phyloP scores from a whole-genome alignment of 2,113 vertebrate species.

The Fregata magnificens region DNA sequence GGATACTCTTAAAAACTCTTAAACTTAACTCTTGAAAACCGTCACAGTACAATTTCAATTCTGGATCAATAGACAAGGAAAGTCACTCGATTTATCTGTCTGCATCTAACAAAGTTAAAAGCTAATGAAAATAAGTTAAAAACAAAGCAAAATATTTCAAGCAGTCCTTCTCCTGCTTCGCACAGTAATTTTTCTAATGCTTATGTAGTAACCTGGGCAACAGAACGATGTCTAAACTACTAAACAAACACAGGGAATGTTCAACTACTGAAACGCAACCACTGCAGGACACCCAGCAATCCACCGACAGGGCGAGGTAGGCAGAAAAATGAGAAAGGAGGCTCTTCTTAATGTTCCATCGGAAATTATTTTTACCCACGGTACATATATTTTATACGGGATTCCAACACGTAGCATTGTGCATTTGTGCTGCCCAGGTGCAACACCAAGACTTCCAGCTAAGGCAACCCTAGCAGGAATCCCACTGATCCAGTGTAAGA shows the following conservation, averaged over 20 bases:
- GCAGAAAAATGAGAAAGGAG: not conserved
- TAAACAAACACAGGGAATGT: not conserved
- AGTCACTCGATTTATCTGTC: not conserved
- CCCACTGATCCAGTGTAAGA: not conserved
- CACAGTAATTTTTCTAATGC: not conserved
- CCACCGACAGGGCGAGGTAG: not conserved
- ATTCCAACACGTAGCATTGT: fast-evolving
- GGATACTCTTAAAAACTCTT: too few relatives aligned
- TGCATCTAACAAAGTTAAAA: not conserved
- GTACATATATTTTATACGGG: fast-evolving
- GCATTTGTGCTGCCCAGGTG: not conserved
- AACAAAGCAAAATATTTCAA: not conserved
- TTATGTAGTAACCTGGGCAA: not conserved
- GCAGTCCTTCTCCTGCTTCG: not conserved
- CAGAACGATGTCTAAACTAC: not conserved
- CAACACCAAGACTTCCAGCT: not conserved
- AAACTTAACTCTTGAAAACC: too few relatives aligned
- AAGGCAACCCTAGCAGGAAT: not conserved
- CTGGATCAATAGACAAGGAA: not conserved
- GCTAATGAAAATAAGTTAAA: not conserved
- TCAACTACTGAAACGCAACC: not conserved
- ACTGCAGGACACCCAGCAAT: not conserved
- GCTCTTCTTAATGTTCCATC: not conserved
- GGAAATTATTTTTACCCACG: not conserved
- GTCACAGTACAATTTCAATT: not conserved